Evolutionary conservation across 2,797 vertebrate genomes (phyloP), one percentile per base, ranked within the genome.

Genomic region (Pachyuromys duprasi): DNA sequence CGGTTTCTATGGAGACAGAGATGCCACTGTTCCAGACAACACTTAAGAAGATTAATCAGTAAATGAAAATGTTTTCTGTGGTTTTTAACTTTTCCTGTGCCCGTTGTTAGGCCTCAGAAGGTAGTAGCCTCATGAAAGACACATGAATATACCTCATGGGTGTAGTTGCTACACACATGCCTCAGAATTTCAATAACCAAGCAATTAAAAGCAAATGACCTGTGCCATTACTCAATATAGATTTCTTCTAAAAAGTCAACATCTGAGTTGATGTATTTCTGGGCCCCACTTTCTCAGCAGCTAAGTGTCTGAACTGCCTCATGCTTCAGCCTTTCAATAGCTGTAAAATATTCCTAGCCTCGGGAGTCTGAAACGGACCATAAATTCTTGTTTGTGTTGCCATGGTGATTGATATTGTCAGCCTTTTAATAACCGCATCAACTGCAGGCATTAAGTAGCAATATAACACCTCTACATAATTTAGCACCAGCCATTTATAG

Each of bases 361-460:
- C 81, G 67, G 86, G 96, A 96, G 97, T 65, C 33, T 93, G 95
- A 94, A 97, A 97, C n/a, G 74, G 97, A 86, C 93, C 91, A 86
- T 92, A 94, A 96, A 98, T 98, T 98, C 97, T 98, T 98, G 97
- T 94, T 95, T 97, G 92, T 96, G 98, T 98, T 96, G 95, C 98
- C 93, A 94, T 95, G 96, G 97, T 96, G 96, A 98, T 98, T 98
- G 98, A 96, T 98, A 98, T 97, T 98, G 98, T 98, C 95, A 96
- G 60, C 94, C 90, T 97, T 98, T 97, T 98, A 98, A 98, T 98
- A 98, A 98, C 96, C 98, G 97, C 98, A 97, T 98, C 97, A 97
- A 96, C 97, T 94, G 80, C 76, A 67, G 22, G 96, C 97, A 93
- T 97, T 98, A 96, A 89, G 60, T 92, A 97, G 97, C 97, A 91